phyloP scores from a whole-genome alignment of 2,113 vertebrate species.

The Entomyzon cyanotis region DNA sequence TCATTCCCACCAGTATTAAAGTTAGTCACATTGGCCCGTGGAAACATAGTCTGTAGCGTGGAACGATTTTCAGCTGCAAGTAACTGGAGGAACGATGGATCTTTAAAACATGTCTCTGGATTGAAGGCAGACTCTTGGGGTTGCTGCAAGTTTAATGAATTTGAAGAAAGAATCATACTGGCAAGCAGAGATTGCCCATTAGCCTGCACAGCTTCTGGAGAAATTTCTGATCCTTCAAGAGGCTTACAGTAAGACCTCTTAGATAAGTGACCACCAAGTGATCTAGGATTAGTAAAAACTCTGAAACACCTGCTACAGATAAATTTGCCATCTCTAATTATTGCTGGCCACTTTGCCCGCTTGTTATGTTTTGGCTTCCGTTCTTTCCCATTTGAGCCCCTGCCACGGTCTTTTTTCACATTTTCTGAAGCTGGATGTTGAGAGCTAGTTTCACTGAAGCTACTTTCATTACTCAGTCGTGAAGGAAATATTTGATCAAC shows the following conservation, averaged over 20 bases:
- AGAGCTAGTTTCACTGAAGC: conserved; percentile 58
- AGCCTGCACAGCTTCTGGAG: conserved; percentile 77
- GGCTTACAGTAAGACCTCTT: conserved; percentile 89
- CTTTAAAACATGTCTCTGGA: conserved; percentile 75
- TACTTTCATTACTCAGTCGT: conserved; percentile 53
- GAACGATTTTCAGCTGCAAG: conserved; percentile 73
- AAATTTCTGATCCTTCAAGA: conserved; percentile 84
- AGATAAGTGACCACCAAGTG: conserved; percentile 94
- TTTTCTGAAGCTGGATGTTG: conserved; percentile 60
- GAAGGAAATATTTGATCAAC: conserved; percentile 70
- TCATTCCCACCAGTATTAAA: conserved; percentile 70
- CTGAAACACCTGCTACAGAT: conserved; percentile 92
- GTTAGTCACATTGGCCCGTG: conserved; percentile 67
- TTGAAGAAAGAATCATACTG: conserved; percentile 89
- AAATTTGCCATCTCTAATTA: conserved; percentile 91
- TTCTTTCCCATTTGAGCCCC: conserved; percentile 71
- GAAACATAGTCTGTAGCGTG: conserved; percentile 77
- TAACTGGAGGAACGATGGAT: conserved; percentile 77
- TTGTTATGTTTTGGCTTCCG: conserved; percentile 82
- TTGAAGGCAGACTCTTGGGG: conserved; percentile 74
- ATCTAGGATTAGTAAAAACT: conserved; percentile 90
- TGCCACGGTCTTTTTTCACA: conserved; percentile 61
- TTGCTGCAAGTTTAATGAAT: conserved; percentile 72
- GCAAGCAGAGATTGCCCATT: conserved; percentile 83
- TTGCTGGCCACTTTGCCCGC: conserved; percentile 93